Conservation (phyloP, 2,797 vertebrate species). For the Falco columbarius region DNA sequence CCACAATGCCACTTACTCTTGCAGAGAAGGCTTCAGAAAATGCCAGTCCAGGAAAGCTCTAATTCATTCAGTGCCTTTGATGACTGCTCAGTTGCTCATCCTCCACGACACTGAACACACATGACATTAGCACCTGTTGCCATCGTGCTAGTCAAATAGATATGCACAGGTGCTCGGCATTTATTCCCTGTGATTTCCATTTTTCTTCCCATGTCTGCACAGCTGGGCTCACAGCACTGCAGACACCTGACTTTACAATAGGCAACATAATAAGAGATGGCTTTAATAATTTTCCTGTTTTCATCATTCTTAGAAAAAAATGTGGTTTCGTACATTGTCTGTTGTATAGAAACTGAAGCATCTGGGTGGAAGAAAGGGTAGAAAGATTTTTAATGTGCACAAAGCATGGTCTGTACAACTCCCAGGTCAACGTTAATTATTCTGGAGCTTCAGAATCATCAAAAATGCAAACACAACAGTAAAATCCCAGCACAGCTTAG, state of each 20-base stretch:
- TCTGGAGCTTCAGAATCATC: neutral
- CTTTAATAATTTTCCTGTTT: neutral
- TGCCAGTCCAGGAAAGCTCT: neutral
- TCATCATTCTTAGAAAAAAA: neutral
- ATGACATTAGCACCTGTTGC: slow-evolving; percentile 1
- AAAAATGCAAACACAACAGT: slow-evolving; percentile 31
- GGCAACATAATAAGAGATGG: neutral
- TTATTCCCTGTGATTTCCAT: neutral
- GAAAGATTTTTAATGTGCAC: neutral
- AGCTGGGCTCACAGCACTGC: neutral
- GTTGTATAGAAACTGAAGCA: neutral
- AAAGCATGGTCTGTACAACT: neutral
- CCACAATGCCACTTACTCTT: neutral
- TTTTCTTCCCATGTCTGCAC: neutral
- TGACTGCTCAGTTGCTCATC: neutral
- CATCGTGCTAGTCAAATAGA: neutral
- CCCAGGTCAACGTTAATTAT: slow-evolving; percentile 15
- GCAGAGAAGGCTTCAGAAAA: slow-evolving; percentile 5
- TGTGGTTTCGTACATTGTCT: neutral
- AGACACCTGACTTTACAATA: neutral
- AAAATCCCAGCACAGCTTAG: neutral
- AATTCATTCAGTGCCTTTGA: neutral
- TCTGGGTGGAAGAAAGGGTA: neutral
- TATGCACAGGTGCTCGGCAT: neutral
- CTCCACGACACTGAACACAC: neutral